Conservation (phyloP, 2,113 vertebrate species). For the Holacanthus passer region DNA sequence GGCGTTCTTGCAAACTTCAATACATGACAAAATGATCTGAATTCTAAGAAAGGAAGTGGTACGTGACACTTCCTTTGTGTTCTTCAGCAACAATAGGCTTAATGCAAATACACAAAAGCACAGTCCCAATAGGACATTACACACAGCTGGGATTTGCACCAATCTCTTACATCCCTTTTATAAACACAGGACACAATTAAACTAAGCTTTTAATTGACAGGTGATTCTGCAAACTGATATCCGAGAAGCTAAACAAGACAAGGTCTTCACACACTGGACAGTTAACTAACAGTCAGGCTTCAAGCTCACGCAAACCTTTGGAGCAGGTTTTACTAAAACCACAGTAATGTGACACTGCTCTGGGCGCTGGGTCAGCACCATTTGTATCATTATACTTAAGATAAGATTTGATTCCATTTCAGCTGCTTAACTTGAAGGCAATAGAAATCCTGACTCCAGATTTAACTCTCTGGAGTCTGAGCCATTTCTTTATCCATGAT, state of each 20-base stretch:
- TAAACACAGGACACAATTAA: not conserved
- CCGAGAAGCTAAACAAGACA: not conserved
- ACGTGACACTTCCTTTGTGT: conserved; percentile 2
- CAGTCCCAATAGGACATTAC: not conserved
- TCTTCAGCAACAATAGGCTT: not conserved
- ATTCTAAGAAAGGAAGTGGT: not conserved
- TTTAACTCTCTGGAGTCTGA: too few relatives aligned
- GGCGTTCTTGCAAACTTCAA: not conserved
- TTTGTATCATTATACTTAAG: not conserved
- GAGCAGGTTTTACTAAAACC: not conserved
- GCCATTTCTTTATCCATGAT: too few relatives aligned
- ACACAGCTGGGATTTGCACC: not conserved
- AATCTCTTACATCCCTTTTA: not conserved
- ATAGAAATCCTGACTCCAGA: not conserved
- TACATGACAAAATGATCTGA: not conserved
- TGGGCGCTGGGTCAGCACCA: not conserved
- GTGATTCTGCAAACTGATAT: conserved; percentile 13
- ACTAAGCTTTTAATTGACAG: conserved; percentile 1
- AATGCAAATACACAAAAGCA: not conserved
- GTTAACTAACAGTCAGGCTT: not conserved
- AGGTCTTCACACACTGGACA: not conserved
- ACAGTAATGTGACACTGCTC: not conserved
- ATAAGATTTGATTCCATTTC: not conserved
- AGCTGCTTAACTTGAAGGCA: not conserved
- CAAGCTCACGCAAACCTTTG: not conserved